phyloP scores from a whole-genome alignment of 2,888 invertebrate genomes.

The Patella depressa region DNA sequence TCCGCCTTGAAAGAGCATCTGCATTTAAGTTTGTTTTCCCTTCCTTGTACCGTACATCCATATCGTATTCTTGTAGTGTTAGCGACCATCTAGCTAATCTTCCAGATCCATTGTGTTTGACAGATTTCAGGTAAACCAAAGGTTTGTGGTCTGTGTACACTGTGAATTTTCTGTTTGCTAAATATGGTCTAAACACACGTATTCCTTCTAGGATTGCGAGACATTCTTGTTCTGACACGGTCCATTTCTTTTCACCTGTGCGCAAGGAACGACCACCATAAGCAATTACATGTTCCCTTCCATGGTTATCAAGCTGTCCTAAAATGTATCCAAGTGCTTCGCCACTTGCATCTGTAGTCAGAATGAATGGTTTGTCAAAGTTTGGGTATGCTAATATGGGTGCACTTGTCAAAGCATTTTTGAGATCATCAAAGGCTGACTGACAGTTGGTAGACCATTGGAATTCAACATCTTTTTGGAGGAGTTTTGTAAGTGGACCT shows the following conservation, averaged over 20 bases:
- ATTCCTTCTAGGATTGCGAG: slow-evolving; percentile 33
- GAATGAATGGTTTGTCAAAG: slow-evolving; percentile 27
- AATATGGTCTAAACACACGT: slow-evolving; percentile 20
- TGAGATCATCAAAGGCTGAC: slow-evolving; percentile 31
- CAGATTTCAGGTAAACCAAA: slow-evolving; percentile 23
- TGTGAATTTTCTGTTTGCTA: slow-evolving; percentile 24
- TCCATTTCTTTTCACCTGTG: too few species aligned
- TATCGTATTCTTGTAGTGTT: slow-evolving; percentile 29
- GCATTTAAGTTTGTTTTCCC: neutral
- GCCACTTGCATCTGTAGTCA: slow-evolving; percentile 31
- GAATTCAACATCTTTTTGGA: slow-evolving; percentile 34
- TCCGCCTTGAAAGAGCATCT: neutral
- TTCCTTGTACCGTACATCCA: neutral
- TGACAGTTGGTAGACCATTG: slow-evolving; percentile 35
- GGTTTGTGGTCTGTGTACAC: slow-evolving; percentile 32
- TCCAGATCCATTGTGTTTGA: slow-evolving; percentile 18
- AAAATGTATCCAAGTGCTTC: slow-evolving; percentile 28
- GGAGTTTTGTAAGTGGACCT: slow-evolving; percentile 32
- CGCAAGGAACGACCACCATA: neutral
- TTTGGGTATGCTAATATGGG: slow-evolving; percentile 24
- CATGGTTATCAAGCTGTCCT: slow-evolving; percentile 18
- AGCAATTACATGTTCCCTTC: slow-evolving; percentile 24
- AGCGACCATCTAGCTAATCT: slow-evolving; percentile 31
- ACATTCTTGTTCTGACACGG: slow-evolving; percentile 26
- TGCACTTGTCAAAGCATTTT: slow-evolving; percentile 14